Percentiles rank a stretch among this genome's conserved stretches.
phyloP scores from a whole-genome alignment of 2,888 invertebrate genomes.

The Nematopogon swammerdamellus region DNA sequence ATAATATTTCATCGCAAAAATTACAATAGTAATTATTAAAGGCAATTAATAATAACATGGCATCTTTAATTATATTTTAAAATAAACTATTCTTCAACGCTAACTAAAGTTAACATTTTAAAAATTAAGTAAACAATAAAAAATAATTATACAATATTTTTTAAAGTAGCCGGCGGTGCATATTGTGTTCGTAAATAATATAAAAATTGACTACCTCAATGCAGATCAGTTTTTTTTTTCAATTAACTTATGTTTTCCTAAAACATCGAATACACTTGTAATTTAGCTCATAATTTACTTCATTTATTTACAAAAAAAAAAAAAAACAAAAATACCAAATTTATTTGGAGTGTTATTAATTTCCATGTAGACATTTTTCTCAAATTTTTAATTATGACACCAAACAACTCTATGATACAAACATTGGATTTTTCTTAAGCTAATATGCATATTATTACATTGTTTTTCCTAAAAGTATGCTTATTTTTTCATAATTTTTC shows the following conservation, averaged over 20 bases:
- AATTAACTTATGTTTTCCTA: background rate
- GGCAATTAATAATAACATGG: conserved; percentile 43
- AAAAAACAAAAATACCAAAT: conserved; percentile 3
- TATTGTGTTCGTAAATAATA: conserved; percentile 1
- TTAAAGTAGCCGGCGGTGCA: too few relatives aligned
- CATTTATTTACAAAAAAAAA: conserved; percentile 3
- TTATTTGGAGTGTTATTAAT: conserved; percentile 2
- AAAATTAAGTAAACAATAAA: background rate
- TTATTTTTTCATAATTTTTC: too few relatives aligned
- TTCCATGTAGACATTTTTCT: background rate
- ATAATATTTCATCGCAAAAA: background rate
- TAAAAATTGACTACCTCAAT: conserved; percentile 1
- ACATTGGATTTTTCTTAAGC: too few relatives aligned
- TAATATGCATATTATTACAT: too few relatives aligned
- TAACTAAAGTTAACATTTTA: conserved; percentile 6
- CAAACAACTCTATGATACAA: too few relatives aligned
- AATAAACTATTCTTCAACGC: conserved; percentile 5
- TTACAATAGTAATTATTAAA: conserved; percentile 24
- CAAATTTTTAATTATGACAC: too few relatives aligned
- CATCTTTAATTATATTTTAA: conserved; percentile 25
- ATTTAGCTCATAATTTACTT: background rate
- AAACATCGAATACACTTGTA: background rate
- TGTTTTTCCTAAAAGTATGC: too few relatives aligned
- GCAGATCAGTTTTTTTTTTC: background rate
- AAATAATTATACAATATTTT: conserved; percentile 13